Base-by-base conservation (phyloP, 2,797 vertebrate genomes). In the Malacoraja senta region DNA sequence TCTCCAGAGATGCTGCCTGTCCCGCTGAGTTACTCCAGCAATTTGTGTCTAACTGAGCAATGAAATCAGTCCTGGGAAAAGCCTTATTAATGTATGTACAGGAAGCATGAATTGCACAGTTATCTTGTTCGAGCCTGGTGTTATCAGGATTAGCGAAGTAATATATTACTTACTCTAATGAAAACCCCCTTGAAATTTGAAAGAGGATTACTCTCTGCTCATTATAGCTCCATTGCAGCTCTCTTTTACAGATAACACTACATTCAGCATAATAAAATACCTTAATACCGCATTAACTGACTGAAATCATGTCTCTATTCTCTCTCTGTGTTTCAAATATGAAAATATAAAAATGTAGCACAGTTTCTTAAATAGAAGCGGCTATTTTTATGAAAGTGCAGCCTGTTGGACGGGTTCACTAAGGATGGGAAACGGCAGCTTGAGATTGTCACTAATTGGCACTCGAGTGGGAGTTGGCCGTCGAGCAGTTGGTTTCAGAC, bases 171-270 rank as follows among this genome's bases (percentile, higher is more conserved):
- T 76, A 29, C 13, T 92, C 71, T n/a, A n/a, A 29, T 76, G 90
- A 92, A 76, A 92, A 74, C 19, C 71, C 26, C 12, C 90, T 92
- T 92, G 90, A 92, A 92, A 76, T 53, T 92, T 38, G 90, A 72
- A 92, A 10, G 71, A 38, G 90, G 90, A 92, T 92, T 92, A 92
- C 76, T 76, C 32, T n/a, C 29, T 29, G 90, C 71, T 92, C 90
- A 92, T 92, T 92, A 92, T 76, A 92, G 44, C 76, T 92, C 29
- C 90, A 53, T 44, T 92, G 71, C 44, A 92, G 72, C 44, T 92
- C 90, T 92, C 38, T 24, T 92, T 72, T 92, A 72, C 12, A 74
- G 90, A 92, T 71, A 76, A 38, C 38, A 92, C n/a, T 92, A 76
- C 35, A 24, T 32, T 92, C 35, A 90, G 86, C 19, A 76, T 92